Base-by-base conservation (phyloP, 2,888 invertebrate genomes). In the Prosopocoilus inquinatus region DNA sequence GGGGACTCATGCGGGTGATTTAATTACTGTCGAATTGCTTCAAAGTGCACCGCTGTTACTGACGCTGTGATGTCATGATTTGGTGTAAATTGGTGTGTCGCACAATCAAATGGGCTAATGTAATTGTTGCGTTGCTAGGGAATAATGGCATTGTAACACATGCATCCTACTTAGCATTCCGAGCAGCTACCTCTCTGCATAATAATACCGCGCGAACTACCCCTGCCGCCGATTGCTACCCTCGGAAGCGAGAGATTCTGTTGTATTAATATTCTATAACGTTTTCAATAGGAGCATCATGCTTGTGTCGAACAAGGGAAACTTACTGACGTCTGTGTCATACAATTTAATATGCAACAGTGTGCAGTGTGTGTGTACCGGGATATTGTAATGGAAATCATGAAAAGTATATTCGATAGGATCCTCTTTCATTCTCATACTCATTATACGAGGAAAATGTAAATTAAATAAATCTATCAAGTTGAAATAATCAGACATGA, bases 31-130 rank as follows among this genome's bases (percentile, higher is more conserved):
- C 44, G 47, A 58, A 46, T 50, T 20, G 33, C 43, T 32, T 35
- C 34, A 36, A 39, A 33, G 20, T 43, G 57, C 53, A 47, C 51
- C 41, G 12, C 48, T 54, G 51, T 50, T 49, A 55, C 49, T 53
- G 49, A 49, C 44, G 49, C 48, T 41, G 49, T 55, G 53, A 62
- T 54, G 59, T 53, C 55, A 55, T 60, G 53, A 62, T 62, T 62
- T 48, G 55, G 60, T 60, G 60, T 52, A 60, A 62, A 62, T 59
- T 62, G 57, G 55, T 46, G 53, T 55, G 59, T 59, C 57, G 59
- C 35, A 41, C 53, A 44, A 53, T 53, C 53, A 53, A 48, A 53
- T 47, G 53, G 54, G 53, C 56, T 62, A 59, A 62, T 58, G 55
- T 57, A 55, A 62, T 62, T 62, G 62, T 56, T 61, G 58, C 56